Evolutionary conservation across 2,888 invertebrate species (phyloP).

Genomic region (Ypsolopha sequella): DNA sequence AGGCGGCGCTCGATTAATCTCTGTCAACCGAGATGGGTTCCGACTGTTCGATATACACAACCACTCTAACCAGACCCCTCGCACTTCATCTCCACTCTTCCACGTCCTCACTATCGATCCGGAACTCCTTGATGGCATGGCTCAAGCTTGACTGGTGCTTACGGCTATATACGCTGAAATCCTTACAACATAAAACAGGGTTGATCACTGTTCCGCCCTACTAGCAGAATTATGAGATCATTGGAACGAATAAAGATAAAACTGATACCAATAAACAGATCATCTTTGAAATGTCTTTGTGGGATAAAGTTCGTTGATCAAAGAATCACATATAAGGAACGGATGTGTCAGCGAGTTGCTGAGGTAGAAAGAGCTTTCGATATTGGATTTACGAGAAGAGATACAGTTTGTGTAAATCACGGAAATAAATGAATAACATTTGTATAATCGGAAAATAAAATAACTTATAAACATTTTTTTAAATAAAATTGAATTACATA

Average conservation of each 20-base stretch:
- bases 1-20: conserved; percentile 57
- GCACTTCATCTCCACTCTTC: conserved; percentile 29
- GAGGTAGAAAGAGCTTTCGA: no score
- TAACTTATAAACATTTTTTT: neutral
- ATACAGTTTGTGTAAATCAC: conserved; percentile 12
- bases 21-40: conserved; percentile 54
- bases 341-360: no score
- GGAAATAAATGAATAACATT: neutral
- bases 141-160: conserved; percentile 22
- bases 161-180: conserved; percentile 23
- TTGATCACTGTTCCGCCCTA: conserved; percentile 33
- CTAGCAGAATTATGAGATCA: conserved; percentile 36
- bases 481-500: neutral
- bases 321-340: neutral
- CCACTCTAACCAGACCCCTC: conserved; percentile 36
- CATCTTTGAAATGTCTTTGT: neutral
- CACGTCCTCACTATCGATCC: conserved; percentile 19
- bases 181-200: conserved; percentile 29
- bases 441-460: neutral
- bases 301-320: no score
- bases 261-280: conserved; percentile 14
- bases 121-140: conserved; percentile 5
- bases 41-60: conserved; percentile 42
- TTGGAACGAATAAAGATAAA: conserved; percentile 38
- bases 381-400: neutral